Evolutionary conservation across 2,113 vertebrate species (phyloP), one percentile per base, ranked within the genome.

Genomic region (Bubalus kerabau): DNA sequence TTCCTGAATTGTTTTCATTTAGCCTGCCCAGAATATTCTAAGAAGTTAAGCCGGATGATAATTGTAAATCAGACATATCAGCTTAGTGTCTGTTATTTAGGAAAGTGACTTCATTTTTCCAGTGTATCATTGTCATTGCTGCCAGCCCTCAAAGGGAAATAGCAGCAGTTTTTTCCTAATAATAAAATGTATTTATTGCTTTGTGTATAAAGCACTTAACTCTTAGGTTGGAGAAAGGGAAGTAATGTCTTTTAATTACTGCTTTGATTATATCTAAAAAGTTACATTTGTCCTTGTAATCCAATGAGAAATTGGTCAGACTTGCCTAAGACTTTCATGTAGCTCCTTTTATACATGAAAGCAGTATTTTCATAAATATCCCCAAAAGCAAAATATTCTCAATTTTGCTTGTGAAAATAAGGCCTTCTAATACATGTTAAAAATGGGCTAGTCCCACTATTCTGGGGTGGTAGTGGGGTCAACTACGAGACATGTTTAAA

Each of bases 271-370:
- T 81, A 90, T 43, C 19, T 95, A 52, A 60, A 89, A 71, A 88
- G 30, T 93, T 74, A 80, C 16, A 7, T 43, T 90, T 92, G 24
- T 95, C 56, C 32, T 84, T 57, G 24, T 64, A 95, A 90, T 13
- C 50, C 36, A 67, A 2, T 56, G n/a, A 96, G 17, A 96, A 97
- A 52, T 84, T 95, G n/a, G 9, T 82, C 97, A 93, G 43, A 93
- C 99, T 96, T 32, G 23, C 62, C 64, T 96, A 90, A 54, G 93
- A 99, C 99, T 40, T 96, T 59, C n/a, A 64, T 52, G 0, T 90
- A 87, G 30, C 43, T 15, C n/a, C 62, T 74, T 95, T 92, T 85
- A 46, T 76, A 74, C 67, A 6, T 6, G 23, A 97, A 90, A 92
- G 26, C 21, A 57, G 0, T 93, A 78, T 88, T 92, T 95, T 91